Conservation (phyloP, 2,888 invertebrate genomes). For the Cataglyphis albicans region DNA sequence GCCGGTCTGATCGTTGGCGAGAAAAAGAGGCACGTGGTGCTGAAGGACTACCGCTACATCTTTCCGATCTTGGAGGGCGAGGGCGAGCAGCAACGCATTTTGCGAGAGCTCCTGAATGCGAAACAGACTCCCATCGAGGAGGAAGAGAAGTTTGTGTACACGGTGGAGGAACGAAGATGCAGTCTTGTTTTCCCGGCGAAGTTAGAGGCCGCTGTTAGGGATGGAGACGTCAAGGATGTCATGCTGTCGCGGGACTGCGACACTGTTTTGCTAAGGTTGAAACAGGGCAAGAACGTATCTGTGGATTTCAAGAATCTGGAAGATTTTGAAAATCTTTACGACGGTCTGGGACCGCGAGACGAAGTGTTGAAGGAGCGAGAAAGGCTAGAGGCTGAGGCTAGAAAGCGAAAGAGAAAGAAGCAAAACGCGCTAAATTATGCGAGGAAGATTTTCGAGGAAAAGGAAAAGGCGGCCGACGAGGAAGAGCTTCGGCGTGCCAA, state of each 20-base stretch:
- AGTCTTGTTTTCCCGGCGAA: constrained; percentile 91
- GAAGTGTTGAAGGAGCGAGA: constrained; percentile 89
- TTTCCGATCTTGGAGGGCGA: constrained; percentile 91
- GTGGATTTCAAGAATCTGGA: constrained; percentile 89
- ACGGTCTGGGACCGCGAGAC: constrained; percentile 91
- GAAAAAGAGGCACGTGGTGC: constrained; percentile 89
- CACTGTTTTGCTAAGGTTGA: constrained; percentile 91
- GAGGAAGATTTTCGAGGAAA: constrained; percentile 92
- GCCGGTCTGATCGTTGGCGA: constrained; percentile 89
- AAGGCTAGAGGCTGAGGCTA: constrained; percentile 87
- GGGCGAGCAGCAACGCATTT: constrained; percentile 89
- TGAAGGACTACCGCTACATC: constrained; percentile 91
- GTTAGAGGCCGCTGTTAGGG: constrained; percentile 91
- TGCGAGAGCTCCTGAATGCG: constrained; percentile 88
- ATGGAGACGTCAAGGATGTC: constrained; percentile 92
- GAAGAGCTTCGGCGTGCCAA: constrained; percentile 87
- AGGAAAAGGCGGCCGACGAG: constrained; percentile 90
- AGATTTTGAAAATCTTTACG: constrained; percentile 88
- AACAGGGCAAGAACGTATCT: constrained; percentile 92
- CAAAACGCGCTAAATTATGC: constrained; percentile 89
- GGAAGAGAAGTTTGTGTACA: constrained; percentile 90
- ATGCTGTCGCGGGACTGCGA: constrained; percentile 92
- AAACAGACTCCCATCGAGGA: constrained; percentile 87
- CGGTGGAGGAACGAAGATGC: constrained; percentile 91
- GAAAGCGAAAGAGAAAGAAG: constrained; percentile 88